Conservation (phyloP, 2,113 vertebrate species). For the Peromyscus maniculatus region DNA sequence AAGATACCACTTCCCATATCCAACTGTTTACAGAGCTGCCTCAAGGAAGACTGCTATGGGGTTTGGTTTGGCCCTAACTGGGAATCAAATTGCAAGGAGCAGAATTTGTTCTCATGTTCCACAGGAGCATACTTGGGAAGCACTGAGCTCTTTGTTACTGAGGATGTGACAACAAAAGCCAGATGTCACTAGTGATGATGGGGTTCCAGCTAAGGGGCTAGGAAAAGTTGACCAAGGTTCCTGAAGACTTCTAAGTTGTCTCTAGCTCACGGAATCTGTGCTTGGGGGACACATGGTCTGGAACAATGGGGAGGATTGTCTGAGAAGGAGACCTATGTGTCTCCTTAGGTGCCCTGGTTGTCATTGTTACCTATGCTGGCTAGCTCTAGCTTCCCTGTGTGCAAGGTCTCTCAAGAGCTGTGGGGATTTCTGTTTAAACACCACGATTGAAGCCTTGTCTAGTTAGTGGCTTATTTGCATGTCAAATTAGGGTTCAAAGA, state of each 20-base stretch:
- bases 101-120: background rate
- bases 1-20: background rate
- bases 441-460: constrained; percentile 50
- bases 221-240: background rate
- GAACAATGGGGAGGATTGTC: background rate
- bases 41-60: background rate
- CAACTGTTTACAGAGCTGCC: background rate
- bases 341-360: background rate
- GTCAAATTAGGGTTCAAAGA: constrained; percentile 82
- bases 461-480: constrained; percentile 81
- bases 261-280: background rate
- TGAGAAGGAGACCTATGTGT: background rate
- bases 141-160: background rate
- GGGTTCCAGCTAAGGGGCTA: background rate
- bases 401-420: background rate
- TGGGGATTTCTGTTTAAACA: constrained; percentile 80
- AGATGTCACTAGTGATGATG: background rate
- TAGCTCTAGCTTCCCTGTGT: background rate
- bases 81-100: background rate
- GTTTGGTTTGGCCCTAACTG: background rate
- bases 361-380: background rate
- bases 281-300: background rate
- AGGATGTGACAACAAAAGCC: background rate
- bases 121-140: background rate
- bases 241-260: background rate